A percentile compares a stretch with the other conserved stretches of the same genome.
Conservation (phyloP, 35 echinoderm and acorn worm species). For the Ophioderma brevispina region DNA sequence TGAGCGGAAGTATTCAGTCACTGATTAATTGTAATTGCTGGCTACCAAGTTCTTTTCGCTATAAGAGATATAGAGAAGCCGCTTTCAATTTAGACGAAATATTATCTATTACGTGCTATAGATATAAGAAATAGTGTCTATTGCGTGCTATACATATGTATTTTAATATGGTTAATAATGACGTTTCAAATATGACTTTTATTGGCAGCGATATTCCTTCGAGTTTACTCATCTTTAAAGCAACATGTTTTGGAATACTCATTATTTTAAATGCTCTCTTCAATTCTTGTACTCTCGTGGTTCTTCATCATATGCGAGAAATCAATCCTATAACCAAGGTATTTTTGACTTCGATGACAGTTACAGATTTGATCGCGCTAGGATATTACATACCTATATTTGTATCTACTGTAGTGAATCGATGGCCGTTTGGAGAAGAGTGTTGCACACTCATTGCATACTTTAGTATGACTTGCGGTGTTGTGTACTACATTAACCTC, state of each 20-base stretch:
- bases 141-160: no score
- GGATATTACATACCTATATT: background rate
- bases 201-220: no score
- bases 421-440: background rate
- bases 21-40: no score
- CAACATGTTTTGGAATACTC: background rate
- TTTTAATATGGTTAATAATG: no score
- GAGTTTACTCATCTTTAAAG: background rate
- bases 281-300: background rate
- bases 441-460: background rate
- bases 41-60: no score
- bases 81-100: no score
- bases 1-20: no score
- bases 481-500: background rate
- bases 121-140: no score
- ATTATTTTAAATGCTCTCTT: background rate
- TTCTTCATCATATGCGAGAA: background rate
- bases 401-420: background rate
- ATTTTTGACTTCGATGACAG: background rate
- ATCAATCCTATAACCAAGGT: background rate
- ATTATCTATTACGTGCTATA: no score
- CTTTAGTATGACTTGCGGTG: background rate
- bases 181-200: no score
- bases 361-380: background rate
- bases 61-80: no score